Conservation (phyloP, 2,113 vertebrate species). For the Embiotoca jacksoni region DNA sequence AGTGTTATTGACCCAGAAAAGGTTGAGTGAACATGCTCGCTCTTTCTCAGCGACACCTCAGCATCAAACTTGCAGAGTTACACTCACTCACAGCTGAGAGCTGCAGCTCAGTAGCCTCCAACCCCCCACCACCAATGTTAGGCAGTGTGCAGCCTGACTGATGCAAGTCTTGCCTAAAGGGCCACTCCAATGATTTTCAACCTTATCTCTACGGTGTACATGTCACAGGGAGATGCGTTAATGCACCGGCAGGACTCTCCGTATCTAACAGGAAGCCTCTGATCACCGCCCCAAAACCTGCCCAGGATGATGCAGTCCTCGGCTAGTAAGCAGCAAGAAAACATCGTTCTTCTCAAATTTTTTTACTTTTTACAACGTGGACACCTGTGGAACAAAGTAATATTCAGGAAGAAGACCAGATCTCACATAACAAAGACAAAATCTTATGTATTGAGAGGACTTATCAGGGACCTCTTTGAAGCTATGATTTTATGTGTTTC, state of each 20-base stretch:
- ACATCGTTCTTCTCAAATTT: slow-evolving; percentile 9
- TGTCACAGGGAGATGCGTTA: slow-evolving; percentile 61
- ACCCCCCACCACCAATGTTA: slow-evolving; percentile 44
- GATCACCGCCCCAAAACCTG: slow-evolving; percentile 26
- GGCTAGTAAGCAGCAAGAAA: slow-evolving; percentile 11
- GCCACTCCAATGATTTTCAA: slow-evolving; percentile 59
- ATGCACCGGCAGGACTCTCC: slow-evolving; percentile 51
- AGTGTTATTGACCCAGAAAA: slow-evolving; percentile 75
- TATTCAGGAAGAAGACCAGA: neutral
- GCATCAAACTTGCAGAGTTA: slow-evolving; percentile 46
- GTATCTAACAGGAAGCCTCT: slow-evolving; percentile 39
- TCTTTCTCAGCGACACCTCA: slow-evolving; percentile 44
- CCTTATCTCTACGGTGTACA: slow-evolving; percentile 60
- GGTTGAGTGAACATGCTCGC: slow-evolving; percentile 57
- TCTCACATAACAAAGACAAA: neutral
- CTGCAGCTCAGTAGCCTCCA: slow-evolving; percentile 46
- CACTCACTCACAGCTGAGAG: slow-evolving; percentile 37
- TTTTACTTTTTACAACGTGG: neutral
- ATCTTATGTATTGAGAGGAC: neutral
- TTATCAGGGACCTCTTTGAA: neutral
- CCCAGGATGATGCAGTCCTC: slow-evolving; percentile 31
- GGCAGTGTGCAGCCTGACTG: slow-evolving; percentile 51
- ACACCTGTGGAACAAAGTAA: neutral
- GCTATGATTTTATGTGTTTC: neutral
- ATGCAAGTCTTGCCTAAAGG: slow-evolving; percentile 60